Evolutionary conservation across 2,113 vertebrate species (phyloP).

Genomic region (Chionomys nivalis): DNA sequence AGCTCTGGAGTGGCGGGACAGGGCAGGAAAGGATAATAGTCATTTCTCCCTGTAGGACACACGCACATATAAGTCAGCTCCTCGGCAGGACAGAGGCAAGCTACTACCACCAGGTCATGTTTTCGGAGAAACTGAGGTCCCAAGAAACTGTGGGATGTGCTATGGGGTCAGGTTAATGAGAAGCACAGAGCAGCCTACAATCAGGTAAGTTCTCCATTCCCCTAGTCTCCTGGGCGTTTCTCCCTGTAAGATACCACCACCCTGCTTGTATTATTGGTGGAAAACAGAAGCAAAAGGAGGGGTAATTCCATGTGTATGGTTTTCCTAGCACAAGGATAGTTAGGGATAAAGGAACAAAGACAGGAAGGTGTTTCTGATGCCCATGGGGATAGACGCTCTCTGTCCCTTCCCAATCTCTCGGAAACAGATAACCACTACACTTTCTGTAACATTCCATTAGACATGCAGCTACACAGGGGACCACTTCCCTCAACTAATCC

Average conservation of each 20-base stretch:
- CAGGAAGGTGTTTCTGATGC: slow-evolving; percentile 20
- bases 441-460: neutral
- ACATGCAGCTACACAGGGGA: neutral
- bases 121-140: neutral
- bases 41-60: neutral
- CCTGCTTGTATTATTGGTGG: neutral
- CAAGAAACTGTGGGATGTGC: neutral
- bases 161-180: neutral
- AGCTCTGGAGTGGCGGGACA: neutral
- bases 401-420: neutral
- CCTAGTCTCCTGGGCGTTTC: neutral
- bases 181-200: neutral
- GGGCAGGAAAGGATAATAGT: neutral
- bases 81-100: fast-evolving
- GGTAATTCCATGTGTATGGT: neutral
- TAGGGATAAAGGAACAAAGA: neutral
- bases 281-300: neutral
- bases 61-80: fast-evolving
- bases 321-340: neutral
- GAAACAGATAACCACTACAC: neutral
- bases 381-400: neutral
- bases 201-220: neutral
- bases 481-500: slow-evolving; percentile 66
- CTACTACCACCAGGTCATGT: too few species aligned
- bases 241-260: too few species aligned